phyloP scores from a whole-genome alignment of 2,888 invertebrate genomes.

The Folsomia manolachei region DNA sequence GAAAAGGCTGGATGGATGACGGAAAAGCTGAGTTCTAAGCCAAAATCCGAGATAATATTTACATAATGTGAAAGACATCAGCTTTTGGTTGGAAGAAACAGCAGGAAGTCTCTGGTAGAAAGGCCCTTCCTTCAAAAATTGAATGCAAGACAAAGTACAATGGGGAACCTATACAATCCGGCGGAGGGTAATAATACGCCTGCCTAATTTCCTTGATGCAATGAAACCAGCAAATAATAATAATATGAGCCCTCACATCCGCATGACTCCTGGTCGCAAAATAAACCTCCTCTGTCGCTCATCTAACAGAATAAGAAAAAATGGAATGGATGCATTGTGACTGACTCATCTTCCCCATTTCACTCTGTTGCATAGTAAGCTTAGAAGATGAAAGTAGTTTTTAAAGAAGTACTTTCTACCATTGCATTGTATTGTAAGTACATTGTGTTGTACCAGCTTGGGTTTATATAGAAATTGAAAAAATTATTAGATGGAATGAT shows the following conservation, averaged over 20 bases:
- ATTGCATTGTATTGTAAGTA: too few relatives aligned
- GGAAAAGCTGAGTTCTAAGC: slow-evolving; percentile 10
- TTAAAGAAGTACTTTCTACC: too few relatives aligned
- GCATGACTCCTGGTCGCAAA: background rate
- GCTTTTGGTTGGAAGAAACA: slow-evolving; percentile 1
- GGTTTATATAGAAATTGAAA: too few relatives aligned
- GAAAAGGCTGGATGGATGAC: slow-evolving; percentile 5
- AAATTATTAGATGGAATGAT: too few relatives aligned
- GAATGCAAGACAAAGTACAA: background rate
- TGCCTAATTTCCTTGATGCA: slow-evolving; percentile 16
- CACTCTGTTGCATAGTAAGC: background rate
- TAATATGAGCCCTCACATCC: background rate
- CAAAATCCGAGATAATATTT: slow-evolving; percentile 21
- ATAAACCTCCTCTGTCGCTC: background rate
- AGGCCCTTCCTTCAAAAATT: slow-evolving; percentile 1
- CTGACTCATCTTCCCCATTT: background rate
- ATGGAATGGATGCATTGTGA: background rate
- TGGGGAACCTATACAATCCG: background rate
- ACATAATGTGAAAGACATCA: slow-evolving; percentile 18
- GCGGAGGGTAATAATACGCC: slow-evolving; percentile 11
- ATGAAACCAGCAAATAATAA: background rate
- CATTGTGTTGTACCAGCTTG: too few relatives aligned
- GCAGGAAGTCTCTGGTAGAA: slow-evolving; percentile 8
- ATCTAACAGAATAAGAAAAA: background rate
- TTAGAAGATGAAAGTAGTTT: background rate